These are phyloP conservation scores for Elephantulus edwardii DNA, from an alignment of 2,113 vertebrate species.

Conservation along the genomic window DNA sequence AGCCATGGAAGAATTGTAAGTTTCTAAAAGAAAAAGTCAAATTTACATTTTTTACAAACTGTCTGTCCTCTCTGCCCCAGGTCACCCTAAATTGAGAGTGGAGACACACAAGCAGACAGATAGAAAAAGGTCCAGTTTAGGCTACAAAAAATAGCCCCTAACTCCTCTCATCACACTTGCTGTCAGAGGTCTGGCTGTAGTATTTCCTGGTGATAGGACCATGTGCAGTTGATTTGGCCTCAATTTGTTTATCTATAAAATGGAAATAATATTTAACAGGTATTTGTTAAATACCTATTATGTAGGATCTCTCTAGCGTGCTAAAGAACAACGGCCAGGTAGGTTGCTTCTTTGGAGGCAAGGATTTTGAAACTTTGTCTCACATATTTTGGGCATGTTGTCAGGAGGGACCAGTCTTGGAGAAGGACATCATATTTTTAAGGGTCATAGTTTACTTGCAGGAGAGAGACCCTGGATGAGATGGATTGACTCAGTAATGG, in stretches of 20 bases:
- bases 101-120: neutral
- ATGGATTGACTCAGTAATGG: no score
- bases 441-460: no score
- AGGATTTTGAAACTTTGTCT: no score
- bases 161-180: neutral
- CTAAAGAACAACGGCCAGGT: no score
- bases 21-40: slow-evolving; percentile 32
- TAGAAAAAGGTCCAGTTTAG: neutral
- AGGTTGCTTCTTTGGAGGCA: no score
- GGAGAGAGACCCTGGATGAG: no score
- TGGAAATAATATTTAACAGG: slow-evolving; percentile 1
- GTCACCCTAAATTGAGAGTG: slow-evolving; percentile 13
- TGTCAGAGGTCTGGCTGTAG: neutral
- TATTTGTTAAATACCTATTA: no score
- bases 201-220: neutral
- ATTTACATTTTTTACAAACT: slow-evolving; percentile 2
- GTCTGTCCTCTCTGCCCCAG: neutral
- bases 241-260: slow-evolving; percentile 35
- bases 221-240: neutral
- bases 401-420: no score
- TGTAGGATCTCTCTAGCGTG: no score
- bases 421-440: no score
- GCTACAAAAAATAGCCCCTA: neutral
- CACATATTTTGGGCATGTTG: no score
- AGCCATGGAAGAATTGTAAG: neutral